phyloP scores from a whole-genome alignment of 1,140 invertebrate genomes.

The Drosophila navojoa region DNA sequence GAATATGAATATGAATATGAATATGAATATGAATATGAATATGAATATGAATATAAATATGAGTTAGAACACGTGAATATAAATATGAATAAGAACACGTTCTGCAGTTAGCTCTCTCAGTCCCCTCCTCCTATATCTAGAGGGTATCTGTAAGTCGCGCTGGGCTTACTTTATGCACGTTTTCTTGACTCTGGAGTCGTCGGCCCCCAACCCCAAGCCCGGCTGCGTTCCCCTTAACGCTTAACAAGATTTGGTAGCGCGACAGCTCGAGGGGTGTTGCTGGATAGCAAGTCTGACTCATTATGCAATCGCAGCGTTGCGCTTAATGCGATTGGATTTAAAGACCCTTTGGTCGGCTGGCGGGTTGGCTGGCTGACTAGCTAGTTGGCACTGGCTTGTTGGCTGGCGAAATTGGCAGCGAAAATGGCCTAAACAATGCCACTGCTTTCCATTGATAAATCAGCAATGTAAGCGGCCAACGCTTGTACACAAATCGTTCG shows the following conservation, averaged over 20 bases:
- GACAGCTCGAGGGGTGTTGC: slow-evolving; percentile 14
- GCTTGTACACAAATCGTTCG: slow-evolving; percentile 40
- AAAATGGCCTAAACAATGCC: slow-evolving; percentile 34
- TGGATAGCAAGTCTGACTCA: slow-evolving; percentile 4
- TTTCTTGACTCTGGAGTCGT: neutral
- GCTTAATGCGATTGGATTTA: slow-evolving; percentile 47
- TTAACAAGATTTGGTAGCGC: slow-evolving; percentile 65
- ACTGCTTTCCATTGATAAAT: slow-evolving; percentile 52
- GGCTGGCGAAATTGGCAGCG: slow-evolving; percentile 30
- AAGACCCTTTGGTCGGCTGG: slow-evolving; percentile 25
- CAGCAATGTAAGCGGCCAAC: slow-evolving; percentile 38
- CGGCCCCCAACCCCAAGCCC: neutral
- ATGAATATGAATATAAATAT: no score
- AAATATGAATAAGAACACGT: no score
- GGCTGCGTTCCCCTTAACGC: slow-evolving; percentile 56
- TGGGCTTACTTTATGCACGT: neutral
- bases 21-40: no score
- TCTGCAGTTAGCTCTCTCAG: no score
- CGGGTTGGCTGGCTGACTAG: neutral
- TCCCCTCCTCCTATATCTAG: no score
- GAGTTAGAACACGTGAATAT: no score
- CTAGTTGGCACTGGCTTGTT: neutral
- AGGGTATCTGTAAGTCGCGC: neutral
- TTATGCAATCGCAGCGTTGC: slow-evolving; percentile 45
- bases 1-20: no score